Percentiles rank a stretch among this genome's conserved stretches.
These are phyloP conservation scores for Apamea monoglypha DNA, from an alignment of 2,888 invertebrate genomes.

Conservation along the genomic window DNA sequence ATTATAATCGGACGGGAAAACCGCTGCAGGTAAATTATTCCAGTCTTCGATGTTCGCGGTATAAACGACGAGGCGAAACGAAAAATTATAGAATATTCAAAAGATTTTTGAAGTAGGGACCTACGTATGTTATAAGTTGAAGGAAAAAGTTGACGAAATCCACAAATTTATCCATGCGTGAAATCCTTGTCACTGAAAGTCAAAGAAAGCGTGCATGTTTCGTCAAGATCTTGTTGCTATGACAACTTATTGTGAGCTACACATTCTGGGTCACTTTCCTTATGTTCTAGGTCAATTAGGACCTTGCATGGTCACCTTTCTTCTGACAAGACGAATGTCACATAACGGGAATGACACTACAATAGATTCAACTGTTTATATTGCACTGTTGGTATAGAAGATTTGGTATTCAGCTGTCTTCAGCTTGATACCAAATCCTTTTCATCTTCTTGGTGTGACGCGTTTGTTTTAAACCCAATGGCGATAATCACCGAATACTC, in stretches of 20 bases:
- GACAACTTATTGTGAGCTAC: not conserved
- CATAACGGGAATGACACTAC: conserved; percentile 70
- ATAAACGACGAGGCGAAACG: too few species aligned
- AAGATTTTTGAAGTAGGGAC: not conserved
- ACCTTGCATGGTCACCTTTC: conserved; percentile 67
- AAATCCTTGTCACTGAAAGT: conserved; percentile 17
- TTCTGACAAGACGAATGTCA: conserved; percentile 65
- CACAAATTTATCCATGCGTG: not conserved
- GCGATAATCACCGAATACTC: not conserved
- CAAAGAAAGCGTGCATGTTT: conserved; percentile 20
- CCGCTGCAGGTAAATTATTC: too few species aligned
- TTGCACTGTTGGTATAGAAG: conserved; percentile 35
- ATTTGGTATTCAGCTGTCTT: not conserved
- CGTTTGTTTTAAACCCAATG: not conserved
- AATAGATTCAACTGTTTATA: conserved; percentile 31
- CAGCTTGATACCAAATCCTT: not conserved
- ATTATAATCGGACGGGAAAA: too few species aligned
- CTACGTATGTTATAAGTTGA: not conserved
- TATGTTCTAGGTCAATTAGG: conserved; percentile 77
- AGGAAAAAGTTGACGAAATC: not conserved
- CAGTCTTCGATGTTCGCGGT: too few species aligned
- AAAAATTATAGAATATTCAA: too few species aligned
- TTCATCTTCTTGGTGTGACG: not conserved
- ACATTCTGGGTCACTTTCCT: conserved; percentile 67
- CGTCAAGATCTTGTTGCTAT: conserved; percentile 20